Conservation (phyloP, 1,140 invertebrate genomes). For the Aphidius ervi region DNA sequence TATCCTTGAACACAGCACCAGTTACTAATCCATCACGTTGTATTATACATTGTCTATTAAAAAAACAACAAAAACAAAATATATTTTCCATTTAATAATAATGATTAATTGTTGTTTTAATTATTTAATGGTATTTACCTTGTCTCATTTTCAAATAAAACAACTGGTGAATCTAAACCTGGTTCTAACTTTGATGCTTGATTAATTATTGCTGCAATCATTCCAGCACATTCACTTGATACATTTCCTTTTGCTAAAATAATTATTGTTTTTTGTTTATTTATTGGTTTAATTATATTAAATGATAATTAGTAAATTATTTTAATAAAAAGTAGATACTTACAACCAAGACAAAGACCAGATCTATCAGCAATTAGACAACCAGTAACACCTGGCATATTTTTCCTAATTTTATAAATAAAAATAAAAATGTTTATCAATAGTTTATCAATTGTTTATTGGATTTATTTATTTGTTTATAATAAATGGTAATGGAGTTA, state of each 20-base stretch:
- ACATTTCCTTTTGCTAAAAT: conserved; percentile 45
- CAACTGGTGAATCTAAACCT: conserved; percentile 38
- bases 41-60: conserved; percentile 50
- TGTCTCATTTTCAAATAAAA: conserved; percentile 46
- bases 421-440: neutral
- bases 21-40: conserved; percentile 44
- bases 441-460: neutral
- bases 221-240: conserved; percentile 46
- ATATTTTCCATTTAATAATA: too few relatives aligned
- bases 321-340: conserved; percentile 7
- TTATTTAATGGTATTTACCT: conserved; percentile 32
- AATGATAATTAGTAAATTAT: conserved; percentile 10
- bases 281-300: neutral
- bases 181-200: conserved; percentile 49
- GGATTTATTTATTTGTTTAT: neutral
- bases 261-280: conserved; percentile 13
- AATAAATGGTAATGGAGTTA: conserved; percentile 6
- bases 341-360: conserved; percentile 51
- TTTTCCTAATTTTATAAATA: conserved; percentile 30
- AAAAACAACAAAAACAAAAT: conserved; percentile 19
- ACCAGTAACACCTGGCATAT: conserved; percentile 37
- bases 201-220: conserved; percentile 49
- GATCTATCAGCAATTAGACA: conserved; percentile 47
- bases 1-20: conserved; percentile 50
- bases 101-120: neutral